Conservation (phyloP, 2,888 invertebrate genomes). For the Timema cristinae region DNA sequence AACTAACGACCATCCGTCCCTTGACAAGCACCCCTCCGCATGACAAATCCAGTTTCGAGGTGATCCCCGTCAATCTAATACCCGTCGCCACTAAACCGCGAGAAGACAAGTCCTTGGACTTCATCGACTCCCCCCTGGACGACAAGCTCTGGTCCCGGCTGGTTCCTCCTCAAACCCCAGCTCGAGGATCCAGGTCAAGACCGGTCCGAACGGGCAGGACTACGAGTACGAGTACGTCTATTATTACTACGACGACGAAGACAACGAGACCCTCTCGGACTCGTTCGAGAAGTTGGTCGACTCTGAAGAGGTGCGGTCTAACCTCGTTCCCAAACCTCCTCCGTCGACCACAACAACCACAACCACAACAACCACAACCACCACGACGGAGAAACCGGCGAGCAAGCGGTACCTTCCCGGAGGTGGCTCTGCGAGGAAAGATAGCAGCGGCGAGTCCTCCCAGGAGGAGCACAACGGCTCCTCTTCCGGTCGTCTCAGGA, state of each 20-base stretch:
- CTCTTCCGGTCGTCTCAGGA: constrained; percentile 17
- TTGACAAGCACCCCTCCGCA: constrained; percentile 11
- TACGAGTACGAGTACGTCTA: constrained; percentile 91
- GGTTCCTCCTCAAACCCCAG: constrained; percentile 44
- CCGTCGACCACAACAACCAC: constrained; percentile 44
- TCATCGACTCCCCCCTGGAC: constrained; percentile 37
- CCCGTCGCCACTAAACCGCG: constrained; percentile 18
- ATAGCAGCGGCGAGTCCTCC: constrained; percentile 25
- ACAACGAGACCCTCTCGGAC: constrained; percentile 40
- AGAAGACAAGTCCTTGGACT: constrained; percentile 35
- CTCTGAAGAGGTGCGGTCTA: neutral
- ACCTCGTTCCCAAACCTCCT: constrained; percentile 10
- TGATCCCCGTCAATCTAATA: constrained; percentile 31
- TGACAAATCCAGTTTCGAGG: constrained; percentile 26
- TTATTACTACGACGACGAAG: constrained; percentile 84
- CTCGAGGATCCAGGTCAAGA: constrained; percentile 76
- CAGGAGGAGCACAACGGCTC: constrained; percentile 20
- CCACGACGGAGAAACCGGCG: constrained; percentile 4
- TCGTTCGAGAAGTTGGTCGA: constrained; percentile 2
- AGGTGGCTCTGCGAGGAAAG: constrained; percentile 17
- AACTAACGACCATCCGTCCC: constrained; percentile 16
- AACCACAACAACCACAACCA: constrained; percentile 25
- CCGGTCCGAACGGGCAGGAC: constrained; percentile 84
- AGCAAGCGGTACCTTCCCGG: constrained; percentile 18
- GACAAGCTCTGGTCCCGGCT: constrained; percentile 36